Evolutionary conservation across 2,797 vertebrate species (phyloP).

Genomic region (Etheostoma perlongum): DNA sequence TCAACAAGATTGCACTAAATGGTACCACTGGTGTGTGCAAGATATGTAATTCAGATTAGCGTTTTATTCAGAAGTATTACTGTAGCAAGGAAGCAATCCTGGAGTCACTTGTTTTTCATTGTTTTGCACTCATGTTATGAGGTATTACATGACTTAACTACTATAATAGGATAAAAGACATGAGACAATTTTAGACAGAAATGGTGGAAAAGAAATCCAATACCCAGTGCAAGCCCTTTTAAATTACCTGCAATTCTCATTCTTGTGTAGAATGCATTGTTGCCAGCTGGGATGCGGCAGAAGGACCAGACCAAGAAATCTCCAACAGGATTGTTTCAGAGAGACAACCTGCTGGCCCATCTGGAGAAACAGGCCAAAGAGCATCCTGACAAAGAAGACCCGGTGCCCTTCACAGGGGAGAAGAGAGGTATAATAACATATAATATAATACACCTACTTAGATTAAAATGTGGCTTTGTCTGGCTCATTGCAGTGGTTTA

Average conservation of each 20-base stretch:
- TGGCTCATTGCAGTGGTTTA: not conserved
- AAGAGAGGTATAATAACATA: conserved; percentile 89
- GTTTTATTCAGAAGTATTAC: not conserved
- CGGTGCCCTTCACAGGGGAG: conserved; percentile 96
- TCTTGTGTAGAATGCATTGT: conserved; percentile 88
- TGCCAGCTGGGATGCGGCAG: conserved; percentile 95
- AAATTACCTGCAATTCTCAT: not conserved
- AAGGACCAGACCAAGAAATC: conserved; percentile 97
- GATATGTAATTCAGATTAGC: not conserved
- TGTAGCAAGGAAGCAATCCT: not conserved
- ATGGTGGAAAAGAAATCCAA: too few species aligned
- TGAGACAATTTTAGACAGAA: not conserved
- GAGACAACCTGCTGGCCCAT: conserved; percentile 95
- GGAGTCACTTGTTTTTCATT: not conserved
- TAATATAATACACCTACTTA: too few species aligned
- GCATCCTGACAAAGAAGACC: conserved; percentile 93
- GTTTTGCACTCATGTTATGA: not conserved
- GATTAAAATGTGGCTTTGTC: not conserved
- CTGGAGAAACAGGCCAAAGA: conserved; percentile 98
- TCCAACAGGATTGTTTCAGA: conserved; percentile 93
- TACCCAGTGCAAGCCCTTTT: not conserved
- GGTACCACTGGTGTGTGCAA: not conserved
- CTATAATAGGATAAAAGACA: not conserved
- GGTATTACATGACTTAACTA: not conserved
- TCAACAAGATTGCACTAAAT: not conserved